Evolutionary conservation across 2,113 vertebrate genomes (phyloP), one percentile per base, ranked within the genome.

Genomic region (Ancistrus triradiatus): DNA sequence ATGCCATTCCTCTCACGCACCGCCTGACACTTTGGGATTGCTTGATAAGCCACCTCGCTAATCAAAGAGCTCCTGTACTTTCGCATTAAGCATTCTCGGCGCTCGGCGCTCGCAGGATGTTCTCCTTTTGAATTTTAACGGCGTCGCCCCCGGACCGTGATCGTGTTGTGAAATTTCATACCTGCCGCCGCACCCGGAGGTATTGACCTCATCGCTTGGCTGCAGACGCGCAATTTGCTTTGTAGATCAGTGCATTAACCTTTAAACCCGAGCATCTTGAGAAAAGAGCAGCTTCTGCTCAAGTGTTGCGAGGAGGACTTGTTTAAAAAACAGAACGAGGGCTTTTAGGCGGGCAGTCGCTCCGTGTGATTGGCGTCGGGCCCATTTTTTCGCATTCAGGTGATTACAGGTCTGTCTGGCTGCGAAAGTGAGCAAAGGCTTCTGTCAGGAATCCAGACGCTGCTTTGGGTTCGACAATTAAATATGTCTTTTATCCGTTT

Each of bases 181-280:
- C 27, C 35, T 27, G 14, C 18, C 11, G 10, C 7, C 18, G 24
- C 28, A 15, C 22, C 43, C 37, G 38, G 37, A 48, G 59, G 17
- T 19, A 59, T 48, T 28, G 35, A 40, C 17, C 47, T 18, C 57
- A 63, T 64, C 47, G 38, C 27, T 19, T 53, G 21, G 22, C 65
- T 8, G 28, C 25, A 48, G 55, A 65, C 27, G 22, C 40, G 49
- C 61, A 46, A 25, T 66, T 67, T 37, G 15, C 63, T 77, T 82
- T 75, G 73, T 77, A 57, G 42, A 63, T 61, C 74, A 76, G 80
- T 81, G 75, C 70, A 78, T 79, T 83, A 78, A 80, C 73, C 69
- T 81, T 85, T 81, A 27, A 68, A 74, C 77, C 72, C 68, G 72
- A 57, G 63, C 21, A 60, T 60, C 21, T 11, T 18, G 38, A 19